Conservation (phyloP, 1,140 invertebrate genomes). For the Papilio machaon region DNA sequence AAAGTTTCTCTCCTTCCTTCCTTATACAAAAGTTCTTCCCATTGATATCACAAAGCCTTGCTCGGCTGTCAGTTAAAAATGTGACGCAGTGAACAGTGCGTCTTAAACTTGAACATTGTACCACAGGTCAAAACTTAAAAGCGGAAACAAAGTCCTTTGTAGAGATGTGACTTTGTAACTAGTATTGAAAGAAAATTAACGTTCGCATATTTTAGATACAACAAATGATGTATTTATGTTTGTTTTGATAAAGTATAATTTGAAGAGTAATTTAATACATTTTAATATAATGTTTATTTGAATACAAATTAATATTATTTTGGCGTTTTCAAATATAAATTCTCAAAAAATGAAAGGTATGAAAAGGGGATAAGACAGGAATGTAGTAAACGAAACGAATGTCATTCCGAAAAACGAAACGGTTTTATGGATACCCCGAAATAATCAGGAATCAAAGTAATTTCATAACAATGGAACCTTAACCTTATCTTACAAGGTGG, state of each 20-base stretch:
- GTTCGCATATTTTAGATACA: background rate
- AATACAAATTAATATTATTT: no score
- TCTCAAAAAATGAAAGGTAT: no score
- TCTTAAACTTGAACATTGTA: constrained; percentile 2
- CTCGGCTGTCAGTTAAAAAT: constrained; percentile 4
- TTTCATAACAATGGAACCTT: background rate
- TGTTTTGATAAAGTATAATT: no score
- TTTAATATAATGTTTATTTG: no score
- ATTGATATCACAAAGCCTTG: background rate
- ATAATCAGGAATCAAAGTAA: no score
- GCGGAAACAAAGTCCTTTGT: background rate
- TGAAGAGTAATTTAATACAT: no score
- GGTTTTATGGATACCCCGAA: no score
- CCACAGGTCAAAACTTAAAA: background rate
- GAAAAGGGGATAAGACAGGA: no score
- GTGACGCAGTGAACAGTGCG: constrained; percentile 12
- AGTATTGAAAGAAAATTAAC: background rate
- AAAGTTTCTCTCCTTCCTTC: background rate
- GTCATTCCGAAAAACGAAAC: no score
- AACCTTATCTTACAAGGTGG: background rate
- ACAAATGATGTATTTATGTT: background rate
- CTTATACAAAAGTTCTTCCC: background rate
- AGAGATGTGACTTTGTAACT: background rate
- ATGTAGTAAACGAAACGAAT: no score
- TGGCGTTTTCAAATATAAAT: no score